These are phyloP conservation scores for Scaptomyza polygonia DNA, from an alignment of 2,888 invertebrate genomes.

Conservation along the genomic window DNA sequence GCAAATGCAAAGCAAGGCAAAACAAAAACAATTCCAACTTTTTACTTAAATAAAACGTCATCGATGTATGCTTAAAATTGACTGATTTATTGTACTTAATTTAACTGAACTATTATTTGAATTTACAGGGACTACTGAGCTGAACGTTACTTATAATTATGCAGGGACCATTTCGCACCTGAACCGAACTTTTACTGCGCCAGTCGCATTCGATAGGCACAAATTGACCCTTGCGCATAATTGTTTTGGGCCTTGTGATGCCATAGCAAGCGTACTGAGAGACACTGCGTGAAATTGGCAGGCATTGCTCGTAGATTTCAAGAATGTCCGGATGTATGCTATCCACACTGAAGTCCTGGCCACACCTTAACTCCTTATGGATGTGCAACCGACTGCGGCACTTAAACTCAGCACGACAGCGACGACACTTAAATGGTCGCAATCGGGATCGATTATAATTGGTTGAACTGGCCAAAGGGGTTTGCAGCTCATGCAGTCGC, in stretches of 20 bases:
- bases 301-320: constrained; percentile 65
- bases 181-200: constrained; percentile 59
- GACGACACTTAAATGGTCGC: constrained; percentile 40
- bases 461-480: not conserved
- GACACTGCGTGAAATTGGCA: constrained; percentile 61
- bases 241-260: constrained; percentile 59
- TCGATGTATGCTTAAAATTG: constrained; percentile 14
- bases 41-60: not conserved
- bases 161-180: constrained; percentile 62
- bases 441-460: constrained; percentile 1
- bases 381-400: constrained; percentile 52
- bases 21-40: too few relatives aligned
- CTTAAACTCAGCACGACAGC: constrained; percentile 46
- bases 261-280: constrained; percentile 63
- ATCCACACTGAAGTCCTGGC: constrained; percentile 64
- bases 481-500: constrained; percentile 52
- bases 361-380: constrained; percentile 60
- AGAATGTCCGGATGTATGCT: constrained; percentile 65
- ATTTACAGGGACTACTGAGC: constrained; percentile 56
- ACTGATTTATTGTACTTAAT: constrained; percentile 28
- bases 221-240: constrained; percentile 57
- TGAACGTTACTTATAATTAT: constrained; percentile 61
- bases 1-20: too few relatives aligned
- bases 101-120: constrained; percentile 2
- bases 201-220: constrained; percentile 68